Evolutionary conservation across 2,113 vertebrate genomes (phyloP), one percentile per base, ranked within the genome.

Genomic region (Ancistrus triradiatus): DNA sequence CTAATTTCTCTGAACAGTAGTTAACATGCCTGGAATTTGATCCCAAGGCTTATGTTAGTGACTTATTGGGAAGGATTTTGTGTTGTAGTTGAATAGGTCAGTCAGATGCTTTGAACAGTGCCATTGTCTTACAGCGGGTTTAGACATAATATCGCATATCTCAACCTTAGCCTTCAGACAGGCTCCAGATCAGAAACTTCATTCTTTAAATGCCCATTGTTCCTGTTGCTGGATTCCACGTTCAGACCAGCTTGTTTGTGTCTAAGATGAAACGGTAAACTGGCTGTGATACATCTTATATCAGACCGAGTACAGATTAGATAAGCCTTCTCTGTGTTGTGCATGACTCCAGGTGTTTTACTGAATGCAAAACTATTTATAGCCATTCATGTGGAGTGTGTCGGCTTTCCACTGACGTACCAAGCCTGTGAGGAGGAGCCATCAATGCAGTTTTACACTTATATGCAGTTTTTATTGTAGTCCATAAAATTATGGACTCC

Each of bases 321-420:
- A 57, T 72, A 50, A 58, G 35, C 56, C 50, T 8, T 22, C 17
- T 10, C 27, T 33, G 50, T 22, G 14, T 15, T 24, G 19, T 24
- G 15, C 24, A 15, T 18, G 27, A 17, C 13, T 64, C 33, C 35
- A 52, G 42, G 58, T 70, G 51, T 72, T 71, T 27, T 43, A 15
- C 10, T 57, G 37, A 38, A 49, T 17, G 2, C 10, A 13, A n/a
- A 11, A 46, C 53, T 77, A 70, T 69, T 66, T 58, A 66, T 38
- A 68, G 37, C 47, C 38, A 57, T 13, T 19, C 1, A 7, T n/a
- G 38, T n/a, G 24, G 14, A 28, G n/a, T 33, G 28, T 21, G 15
- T 6, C 11, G 24, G 17, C 18, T 37, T 42, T 52, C 42, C 15
- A 19, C 13, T 49, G 43, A 49, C 35, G 52, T 49, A 47, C 48